Conservation (phyloP, 2,797 vertebrate genomes). For the Rhinella marina region DNA sequence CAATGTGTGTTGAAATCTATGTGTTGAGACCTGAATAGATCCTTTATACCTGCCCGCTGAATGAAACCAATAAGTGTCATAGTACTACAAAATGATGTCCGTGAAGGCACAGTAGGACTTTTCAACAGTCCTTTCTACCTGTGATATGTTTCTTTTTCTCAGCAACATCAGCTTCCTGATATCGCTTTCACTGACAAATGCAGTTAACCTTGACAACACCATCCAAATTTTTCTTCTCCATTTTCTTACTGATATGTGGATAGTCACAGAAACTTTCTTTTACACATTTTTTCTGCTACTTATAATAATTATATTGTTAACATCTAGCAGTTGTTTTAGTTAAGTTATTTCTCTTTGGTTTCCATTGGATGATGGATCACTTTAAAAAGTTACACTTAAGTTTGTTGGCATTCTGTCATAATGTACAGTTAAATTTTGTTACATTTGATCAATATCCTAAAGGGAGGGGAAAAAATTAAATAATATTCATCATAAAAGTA, state of each 20-base stretch:
- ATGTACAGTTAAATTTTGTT: too few relatives aligned
- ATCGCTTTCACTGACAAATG: constrained; percentile 41
- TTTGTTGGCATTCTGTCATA: too few relatives aligned
- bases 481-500: too few relatives aligned
- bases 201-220: not conserved
- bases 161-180: constrained; percentile 49
- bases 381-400: too few relatives aligned
- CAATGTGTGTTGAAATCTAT: constrained; percentile 65
- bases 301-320: not conserved
- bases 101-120: constrained; percentile 38
- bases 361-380: too few relatives aligned
- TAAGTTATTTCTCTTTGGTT: not conserved
- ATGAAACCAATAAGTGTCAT: constrained; percentile 66
- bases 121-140: constrained; percentile 60
- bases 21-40: constrained; percentile 62
- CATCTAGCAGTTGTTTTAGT: not conserved
- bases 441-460: too few relatives aligned
- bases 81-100: constrained; percentile 59
- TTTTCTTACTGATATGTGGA: not conserved
- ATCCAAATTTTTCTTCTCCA: not conserved
- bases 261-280: not conserved
- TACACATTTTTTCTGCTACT: not conserved
- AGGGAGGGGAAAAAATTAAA: too few relatives aligned
- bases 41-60: constrained; percentile 64
- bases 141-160: constrained; percentile 50